Conservation (phyloP, 2,888 invertebrate genomes). For the Calliphora vomitoria region DNA sequence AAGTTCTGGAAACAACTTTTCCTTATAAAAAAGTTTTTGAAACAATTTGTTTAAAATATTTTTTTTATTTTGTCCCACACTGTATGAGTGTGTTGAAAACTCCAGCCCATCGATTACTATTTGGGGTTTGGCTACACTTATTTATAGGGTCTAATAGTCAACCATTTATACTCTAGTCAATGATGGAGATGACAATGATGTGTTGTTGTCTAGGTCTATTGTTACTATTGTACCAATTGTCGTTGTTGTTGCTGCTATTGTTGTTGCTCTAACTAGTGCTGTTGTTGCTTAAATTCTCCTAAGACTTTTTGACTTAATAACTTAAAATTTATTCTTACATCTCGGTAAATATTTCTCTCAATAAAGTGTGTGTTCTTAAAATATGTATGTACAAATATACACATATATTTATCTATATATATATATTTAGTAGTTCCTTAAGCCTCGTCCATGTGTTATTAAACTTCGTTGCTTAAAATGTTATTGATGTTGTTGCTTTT, state of each 20-base stretch:
- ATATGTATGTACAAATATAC: not conserved
- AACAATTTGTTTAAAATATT: not conserved
- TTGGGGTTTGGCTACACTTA: not conserved
- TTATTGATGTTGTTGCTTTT: conserved; percentile 33
- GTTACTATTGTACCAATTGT: conserved; percentile 13
- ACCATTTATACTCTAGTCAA: conserved; percentile 18
- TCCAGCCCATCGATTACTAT: not conserved
- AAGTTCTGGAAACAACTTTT: too few species aligned
- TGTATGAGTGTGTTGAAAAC: not conserved
- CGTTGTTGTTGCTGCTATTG: conserved; percentile 45
- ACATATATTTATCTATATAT: not conserved
- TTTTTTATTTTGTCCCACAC: not conserved
- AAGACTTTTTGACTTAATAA: conserved; percentile 63
- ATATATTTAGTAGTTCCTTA: conserved; percentile 17
- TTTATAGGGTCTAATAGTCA: conserved; percentile 32
- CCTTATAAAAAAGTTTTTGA: too few species aligned
- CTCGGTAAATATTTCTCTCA: conserved; percentile 42
- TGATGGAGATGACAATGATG: conserved; percentile 42
- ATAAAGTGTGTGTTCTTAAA: conserved; percentile 55
- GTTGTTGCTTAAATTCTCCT: conserved; percentile 47
- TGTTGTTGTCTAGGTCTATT: conserved; percentile 40
- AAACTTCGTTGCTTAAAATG: conserved; percentile 43
- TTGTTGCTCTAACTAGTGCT: conserved; percentile 26
- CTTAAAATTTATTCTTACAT: conserved; percentile 50
- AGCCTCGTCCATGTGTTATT: conserved; percentile 42